These are phyloP conservation scores for Gandaritis pyraliata DNA, from an alignment of 2,888 invertebrate genomes.

Conservation along the genomic window DNA sequence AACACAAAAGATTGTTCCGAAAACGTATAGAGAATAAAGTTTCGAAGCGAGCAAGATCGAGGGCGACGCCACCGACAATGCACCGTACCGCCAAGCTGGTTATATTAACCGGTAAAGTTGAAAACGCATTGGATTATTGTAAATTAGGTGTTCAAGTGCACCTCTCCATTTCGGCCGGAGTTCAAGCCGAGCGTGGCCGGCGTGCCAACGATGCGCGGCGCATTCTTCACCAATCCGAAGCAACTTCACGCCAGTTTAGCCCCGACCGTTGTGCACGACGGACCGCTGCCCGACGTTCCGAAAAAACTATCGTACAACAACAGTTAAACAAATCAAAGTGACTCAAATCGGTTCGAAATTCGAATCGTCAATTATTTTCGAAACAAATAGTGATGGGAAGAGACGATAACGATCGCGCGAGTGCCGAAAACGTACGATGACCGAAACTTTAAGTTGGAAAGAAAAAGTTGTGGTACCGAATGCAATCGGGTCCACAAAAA, in stretches of 20 bases:
- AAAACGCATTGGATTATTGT: constrained; percentile 60
- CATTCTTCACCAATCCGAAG: constrained; percentile 79
- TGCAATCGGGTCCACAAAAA: constrained; percentile 76
- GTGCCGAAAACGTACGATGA: constrained; percentile 69
- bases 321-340: constrained; percentile 75
- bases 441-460: constrained; percentile 75
- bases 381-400: constrained; percentile 67
- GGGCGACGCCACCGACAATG: constrained; percentile 81
- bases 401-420: constrained; percentile 48
- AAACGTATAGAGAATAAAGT: constrained; percentile 70
- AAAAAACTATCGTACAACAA: constrained; percentile 75
- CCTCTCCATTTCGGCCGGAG: constrained; percentile 68
- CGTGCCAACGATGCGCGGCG: constrained; percentile 82
- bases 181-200: constrained; percentile 72
- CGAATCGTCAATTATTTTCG: constrained; percentile 48
- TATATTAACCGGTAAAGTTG: constrained; percentile 69
- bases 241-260: constrained; percentile 81
- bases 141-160: constrained; percentile 59
- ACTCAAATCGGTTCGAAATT: constrained; percentile 60
- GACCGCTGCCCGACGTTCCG: constrained; percentile 64
- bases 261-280: constrained; percentile 63
- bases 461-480: constrained; percentile 78
- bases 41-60: constrained; percentile 73
- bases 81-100: constrained; percentile 80
- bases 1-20: constrained; percentile 63